A percentile compares a stretch with the other conserved stretches of the same genome.
phyloP scores from a whole-genome alignment of 1,140 invertebrate species.

The Zaprionus taronus region DNA sequence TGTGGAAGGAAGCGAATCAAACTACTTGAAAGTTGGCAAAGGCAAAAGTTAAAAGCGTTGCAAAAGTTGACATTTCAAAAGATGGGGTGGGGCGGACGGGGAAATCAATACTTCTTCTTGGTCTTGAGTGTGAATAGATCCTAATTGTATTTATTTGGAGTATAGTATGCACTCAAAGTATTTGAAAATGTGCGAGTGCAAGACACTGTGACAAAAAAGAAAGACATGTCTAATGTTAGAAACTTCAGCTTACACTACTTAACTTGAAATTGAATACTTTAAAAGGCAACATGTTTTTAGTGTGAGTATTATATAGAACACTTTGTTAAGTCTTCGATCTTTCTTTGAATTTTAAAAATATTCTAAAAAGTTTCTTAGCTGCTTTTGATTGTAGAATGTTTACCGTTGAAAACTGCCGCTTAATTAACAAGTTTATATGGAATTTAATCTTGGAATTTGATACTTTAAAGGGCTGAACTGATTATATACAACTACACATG shows the following conservation, averaged over 20 bases:
- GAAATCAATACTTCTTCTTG: slow-evolving; percentile 37
- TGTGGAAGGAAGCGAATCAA: slow-evolving; percentile 33
- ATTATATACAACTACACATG: too few species aligned
- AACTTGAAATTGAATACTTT: neutral
- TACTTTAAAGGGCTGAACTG: too few species aligned
- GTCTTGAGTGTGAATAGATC: slow-evolving; percentile 53
- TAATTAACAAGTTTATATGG: too few species aligned
- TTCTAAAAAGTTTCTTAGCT: too few species aligned
- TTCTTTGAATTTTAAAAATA: too few species aligned
- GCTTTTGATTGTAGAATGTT: too few species aligned
- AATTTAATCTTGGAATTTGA: too few species aligned
- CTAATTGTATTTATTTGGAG: slow-evolving; percentile 54
- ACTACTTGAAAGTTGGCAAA: slow-evolving; percentile 45
- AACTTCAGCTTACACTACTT: neutral
- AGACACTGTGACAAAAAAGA: neutral
- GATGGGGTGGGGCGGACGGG: neutral
- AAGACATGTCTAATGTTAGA: neutral
- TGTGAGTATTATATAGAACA: too few species aligned
- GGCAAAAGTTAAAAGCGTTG: slow-evolving; percentile 51
- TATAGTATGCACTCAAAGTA: slow-evolving; percentile 39
- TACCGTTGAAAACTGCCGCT: too few species aligned
- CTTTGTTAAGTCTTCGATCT: too few species aligned
- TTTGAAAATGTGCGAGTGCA: slow-evolving; percentile 1
- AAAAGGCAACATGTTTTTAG: neutral
- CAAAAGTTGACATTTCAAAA: slow-evolving; percentile 41